Evolutionary conservation across 53 echinoderm and acorn worm genomes (phyloP).

Genomic region (Patiria pectinifera): DNA sequence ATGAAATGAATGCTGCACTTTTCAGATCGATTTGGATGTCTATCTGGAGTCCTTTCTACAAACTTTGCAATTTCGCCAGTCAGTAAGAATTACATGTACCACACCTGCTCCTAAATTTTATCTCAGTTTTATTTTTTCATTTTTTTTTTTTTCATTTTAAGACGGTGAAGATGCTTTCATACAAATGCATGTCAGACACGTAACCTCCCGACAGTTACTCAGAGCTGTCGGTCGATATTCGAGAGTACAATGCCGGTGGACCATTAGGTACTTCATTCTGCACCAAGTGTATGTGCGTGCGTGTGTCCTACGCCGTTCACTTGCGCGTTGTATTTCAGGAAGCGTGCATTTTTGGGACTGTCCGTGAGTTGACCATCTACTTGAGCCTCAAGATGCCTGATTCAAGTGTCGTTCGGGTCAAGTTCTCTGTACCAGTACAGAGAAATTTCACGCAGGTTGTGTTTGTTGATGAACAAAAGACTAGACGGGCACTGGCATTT

Average conservation of each 20-base stretch:
- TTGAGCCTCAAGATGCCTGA: neutral
- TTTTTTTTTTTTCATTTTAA: too few relatives aligned
- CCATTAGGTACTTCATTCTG: neutral
- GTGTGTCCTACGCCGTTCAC: neutral
- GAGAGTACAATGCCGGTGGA: neutral
- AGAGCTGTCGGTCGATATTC: neutral
- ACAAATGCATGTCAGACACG: neutral
- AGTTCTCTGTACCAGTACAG: neutral
- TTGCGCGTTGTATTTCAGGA: slow-evolving; percentile 50
- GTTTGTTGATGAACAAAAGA: too few relatives aligned
- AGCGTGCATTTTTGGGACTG: neutral
- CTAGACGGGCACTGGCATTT: too few relatives aligned
- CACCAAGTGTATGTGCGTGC: neutral
- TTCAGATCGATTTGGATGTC: too few relatives aligned
- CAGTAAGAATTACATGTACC: too few relatives aligned
- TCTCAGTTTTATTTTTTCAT: too few relatives aligned
- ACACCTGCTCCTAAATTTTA: too few relatives aligned
- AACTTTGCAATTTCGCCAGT: too few relatives aligned
- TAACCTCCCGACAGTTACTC: neutral
- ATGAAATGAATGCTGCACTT: too few relatives aligned
- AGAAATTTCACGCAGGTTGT: neutral
- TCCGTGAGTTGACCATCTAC: neutral
- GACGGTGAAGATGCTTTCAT: too few relatives aligned
- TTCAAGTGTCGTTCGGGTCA: neutral
- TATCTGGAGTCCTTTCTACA: too few relatives aligned